phyloP scores from a whole-genome alignment of 53 echinoderm and acorn worm species.

The Echinarachnius parma region DNA sequence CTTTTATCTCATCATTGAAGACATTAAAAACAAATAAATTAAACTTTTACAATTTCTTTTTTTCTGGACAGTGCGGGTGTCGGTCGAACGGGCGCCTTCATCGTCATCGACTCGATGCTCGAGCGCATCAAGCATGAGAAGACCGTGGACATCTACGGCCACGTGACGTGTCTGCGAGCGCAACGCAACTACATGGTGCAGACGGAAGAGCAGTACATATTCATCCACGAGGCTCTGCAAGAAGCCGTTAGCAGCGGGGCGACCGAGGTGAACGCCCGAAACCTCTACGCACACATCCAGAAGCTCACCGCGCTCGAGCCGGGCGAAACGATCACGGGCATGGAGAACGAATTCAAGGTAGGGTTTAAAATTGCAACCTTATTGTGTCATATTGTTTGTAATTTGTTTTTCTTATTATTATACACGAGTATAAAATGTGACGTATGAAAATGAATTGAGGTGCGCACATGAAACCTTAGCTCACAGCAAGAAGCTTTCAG shows the following conservation, averaged over 20 bases:
- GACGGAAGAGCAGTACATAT: constrained; percentile 97
- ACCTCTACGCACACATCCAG: constrained; percentile 91
- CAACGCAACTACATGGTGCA: constrained; percentile 99
- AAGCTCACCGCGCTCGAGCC: constrained; percentile 85
- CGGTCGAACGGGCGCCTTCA: constrained; percentile 93
- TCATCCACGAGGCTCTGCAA: constrained; percentile 93
- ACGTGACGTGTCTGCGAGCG: constrained; percentile 85
- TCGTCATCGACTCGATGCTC: constrained; percentile 98
- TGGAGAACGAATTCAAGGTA: constrained; percentile 99
- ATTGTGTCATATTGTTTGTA: too few species aligned
- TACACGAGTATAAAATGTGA: too few species aligned
- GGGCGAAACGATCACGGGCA: constrained; percentile 89
- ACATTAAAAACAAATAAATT: too few species aligned
- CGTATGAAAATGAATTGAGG: too few species aligned
- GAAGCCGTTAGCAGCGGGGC: constrained; percentile 94
- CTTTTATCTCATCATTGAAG: too few species aligned
- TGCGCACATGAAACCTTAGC: too few species aligned
- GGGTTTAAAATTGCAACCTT: background rate
- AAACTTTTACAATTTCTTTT: background rate
- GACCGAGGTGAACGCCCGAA: constrained; percentile 88
- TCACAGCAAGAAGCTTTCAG: too few species aligned
- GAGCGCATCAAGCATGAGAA: constrained; percentile 96
- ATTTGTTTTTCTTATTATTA: too few species aligned
- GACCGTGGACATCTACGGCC: constrained; percentile 98
- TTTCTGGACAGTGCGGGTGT: constrained; percentile 78